These are phyloP conservation scores for Thymelicus sylvestris DNA, from an alignment of 2,888 invertebrate genomes.

Conservation along the genomic window DNA sequence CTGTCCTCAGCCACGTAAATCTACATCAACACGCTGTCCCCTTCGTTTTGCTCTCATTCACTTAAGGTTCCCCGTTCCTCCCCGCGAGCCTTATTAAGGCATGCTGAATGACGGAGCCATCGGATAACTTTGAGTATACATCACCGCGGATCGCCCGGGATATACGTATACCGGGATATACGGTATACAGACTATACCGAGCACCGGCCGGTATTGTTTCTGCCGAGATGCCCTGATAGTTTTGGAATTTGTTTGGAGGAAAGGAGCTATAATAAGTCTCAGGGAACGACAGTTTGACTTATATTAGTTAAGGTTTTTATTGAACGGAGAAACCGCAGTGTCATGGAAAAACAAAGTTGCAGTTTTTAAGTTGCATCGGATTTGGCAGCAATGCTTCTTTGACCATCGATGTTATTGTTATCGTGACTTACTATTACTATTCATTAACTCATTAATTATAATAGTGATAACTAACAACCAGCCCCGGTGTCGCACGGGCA, in stretches of 20 bases:
- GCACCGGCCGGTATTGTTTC: constrained; percentile 23
- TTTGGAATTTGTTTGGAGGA: constrained; percentile 16
- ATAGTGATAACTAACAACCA: too few relatives aligned
- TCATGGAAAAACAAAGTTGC: too few relatives aligned
- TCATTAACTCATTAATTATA: too few relatives aligned
- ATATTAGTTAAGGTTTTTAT: constrained; percentile 11
- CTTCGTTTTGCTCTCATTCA: constrained; percentile 76
- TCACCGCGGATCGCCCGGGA: constrained; percentile 30
- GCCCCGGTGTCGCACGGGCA: too few relatives aligned
- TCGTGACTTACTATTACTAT: too few relatives aligned
- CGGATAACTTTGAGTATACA: constrained; percentile 37
- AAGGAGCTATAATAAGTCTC: not conserved
- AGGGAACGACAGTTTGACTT: too few relatives aligned
- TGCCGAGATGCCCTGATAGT: constrained; percentile 22
- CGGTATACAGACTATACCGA: not conserved
- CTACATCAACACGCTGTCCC: constrained; percentile 78
- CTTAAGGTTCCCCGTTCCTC: constrained; percentile 52
- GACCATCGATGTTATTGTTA: too few relatives aligned
- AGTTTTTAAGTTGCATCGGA: too few relatives aligned
- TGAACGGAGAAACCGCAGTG: too few relatives aligned
- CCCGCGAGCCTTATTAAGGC: constrained; percentile 46
- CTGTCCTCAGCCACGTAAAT: constrained; percentile 70
- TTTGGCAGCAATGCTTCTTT: too few relatives aligned
- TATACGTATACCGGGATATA: constrained; percentile 1
- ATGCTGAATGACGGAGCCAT: constrained; percentile 43